Evolutionary conservation across 1,140 invertebrate species (phyloP), one percentile per base, ranked within the genome.

Genomic region (Heterodera schachtii): DNA sequence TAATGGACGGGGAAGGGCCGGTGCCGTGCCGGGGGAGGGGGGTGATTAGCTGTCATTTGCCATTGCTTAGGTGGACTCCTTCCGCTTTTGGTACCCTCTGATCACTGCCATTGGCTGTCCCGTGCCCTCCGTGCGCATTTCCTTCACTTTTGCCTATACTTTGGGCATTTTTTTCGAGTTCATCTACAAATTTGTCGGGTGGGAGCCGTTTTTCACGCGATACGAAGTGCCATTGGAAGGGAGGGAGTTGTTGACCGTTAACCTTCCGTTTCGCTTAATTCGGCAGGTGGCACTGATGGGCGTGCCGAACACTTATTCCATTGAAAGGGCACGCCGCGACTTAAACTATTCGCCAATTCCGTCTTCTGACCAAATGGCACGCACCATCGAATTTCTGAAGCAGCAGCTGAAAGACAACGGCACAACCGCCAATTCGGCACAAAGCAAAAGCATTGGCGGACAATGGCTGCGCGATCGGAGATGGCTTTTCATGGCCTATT

Each of bases 261-360:
- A 44, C 31, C 31, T 31, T 31, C 31, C 31, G 0, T 31, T 31
- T 49, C 43, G 57, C 11, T 44, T 74, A 3, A 7, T 46, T 74
- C 21, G 19, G 8, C 19, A 77, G 75, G n/a, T 64, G 64, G 21
- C 76, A 60, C 73, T 86, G 11, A 83, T 86, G 46, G 82, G 74
- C 52, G 43, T 86, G 6, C 83, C 85, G 5, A 85, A 86, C 80
- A 86, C 84, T 44, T 86, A 73, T 73, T 86, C 82, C 31, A 85
- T 87, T 73, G 69, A 85, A 46, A 78, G 83, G 49, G 85, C 85
- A 19, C 57, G 71, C 46, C 31, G 41, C 1, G 85, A 86, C 41
- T 79, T 86, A 31, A 83, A 78, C 69, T 86, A 86, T 41, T 41
- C 69, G 31, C 69, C 69, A 3, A 46, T 41, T 3, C 57, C 57